These are phyloP conservation scores for Callaeas wilsoni DNA, from an alignment of 2,113 vertebrate genomes.

Conservation along the genomic window DNA sequence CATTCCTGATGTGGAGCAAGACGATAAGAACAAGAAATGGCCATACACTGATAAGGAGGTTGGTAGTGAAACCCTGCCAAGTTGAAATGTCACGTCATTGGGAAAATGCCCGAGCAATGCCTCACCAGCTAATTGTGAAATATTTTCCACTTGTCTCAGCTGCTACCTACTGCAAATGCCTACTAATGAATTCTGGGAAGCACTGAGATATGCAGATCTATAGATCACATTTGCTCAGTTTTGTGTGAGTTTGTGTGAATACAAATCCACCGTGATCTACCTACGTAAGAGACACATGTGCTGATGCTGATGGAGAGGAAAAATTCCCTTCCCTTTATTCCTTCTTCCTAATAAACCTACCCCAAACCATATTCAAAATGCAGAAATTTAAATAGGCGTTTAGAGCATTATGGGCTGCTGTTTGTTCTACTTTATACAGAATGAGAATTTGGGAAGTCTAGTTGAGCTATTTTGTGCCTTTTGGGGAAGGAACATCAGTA, in stretches of 20 bases:
- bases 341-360: neutral
- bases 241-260: neutral
- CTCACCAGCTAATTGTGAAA: neutral
- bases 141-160: neutral
- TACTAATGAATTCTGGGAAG: neutral
- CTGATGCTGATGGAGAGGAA: neutral
- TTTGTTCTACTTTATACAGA: neutral
- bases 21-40: neutral
- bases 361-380: neutral
- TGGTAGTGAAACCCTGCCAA: neutral
- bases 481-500: neutral
- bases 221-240: neutral
- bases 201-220: neutral
- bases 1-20: neutral
- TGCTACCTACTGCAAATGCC: neutral
- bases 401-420: neutral
- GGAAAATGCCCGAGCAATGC: neutral
- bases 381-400: neutral
- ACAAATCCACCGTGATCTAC: neutral
- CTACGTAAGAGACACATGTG: accelerated
- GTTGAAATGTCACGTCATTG: neutral
- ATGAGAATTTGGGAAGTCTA: neutral
- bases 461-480: neutral
- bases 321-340: neutral
- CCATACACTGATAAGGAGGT: neutral